phyloP scores from a whole-genome alignment of 2,113 vertebrate genomes.

The Myiozetetes cayanensis region DNA sequence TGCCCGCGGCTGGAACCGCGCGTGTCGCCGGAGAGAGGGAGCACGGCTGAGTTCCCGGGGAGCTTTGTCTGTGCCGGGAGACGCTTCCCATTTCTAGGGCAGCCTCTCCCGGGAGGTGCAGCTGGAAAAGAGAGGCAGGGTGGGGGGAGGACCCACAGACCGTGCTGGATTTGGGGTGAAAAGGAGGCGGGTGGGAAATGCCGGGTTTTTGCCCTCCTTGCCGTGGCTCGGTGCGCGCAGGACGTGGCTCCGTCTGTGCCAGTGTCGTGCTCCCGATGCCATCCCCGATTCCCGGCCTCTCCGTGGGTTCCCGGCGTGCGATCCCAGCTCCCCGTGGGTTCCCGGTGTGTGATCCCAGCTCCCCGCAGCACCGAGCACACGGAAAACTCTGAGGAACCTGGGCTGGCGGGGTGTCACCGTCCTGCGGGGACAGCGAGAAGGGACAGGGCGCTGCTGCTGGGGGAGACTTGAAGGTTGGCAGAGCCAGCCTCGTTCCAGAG shows the following conservation, averaged over 20 bases:
- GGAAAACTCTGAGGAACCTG: neutral
- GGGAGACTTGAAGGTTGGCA: neutral
- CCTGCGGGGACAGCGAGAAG: neutral
- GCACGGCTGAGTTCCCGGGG: neutral
- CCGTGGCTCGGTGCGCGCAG: neutral
- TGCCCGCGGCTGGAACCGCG: neutral
- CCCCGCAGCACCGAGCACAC: neutral
- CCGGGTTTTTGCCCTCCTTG: rapidly evolving
- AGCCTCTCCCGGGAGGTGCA: neutral
- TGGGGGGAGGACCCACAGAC: neutral
- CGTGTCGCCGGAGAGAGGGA: neutral
- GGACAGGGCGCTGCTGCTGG: neutral
- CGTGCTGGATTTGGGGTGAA: neutral
- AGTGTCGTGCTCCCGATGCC: neutral
- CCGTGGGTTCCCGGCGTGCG: neutral
- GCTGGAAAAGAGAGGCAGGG: neutral
- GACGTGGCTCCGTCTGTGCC: neutral
- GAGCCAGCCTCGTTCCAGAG: neutral
- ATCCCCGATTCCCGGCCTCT: neutral
- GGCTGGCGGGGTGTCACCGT: neutral
- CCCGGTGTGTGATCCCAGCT: neutral
- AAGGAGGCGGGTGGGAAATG: neutral
- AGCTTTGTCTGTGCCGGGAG: neutral
- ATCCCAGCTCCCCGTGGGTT: neutral
- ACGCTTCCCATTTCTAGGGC: neutral